Percentiles rank a stretch among this genome's conserved stretches.
These are phyloP conservation scores for Drosophila falleni DNA, from an alignment of 2,888 invertebrate species.

Conservation along the genomic window DNA sequence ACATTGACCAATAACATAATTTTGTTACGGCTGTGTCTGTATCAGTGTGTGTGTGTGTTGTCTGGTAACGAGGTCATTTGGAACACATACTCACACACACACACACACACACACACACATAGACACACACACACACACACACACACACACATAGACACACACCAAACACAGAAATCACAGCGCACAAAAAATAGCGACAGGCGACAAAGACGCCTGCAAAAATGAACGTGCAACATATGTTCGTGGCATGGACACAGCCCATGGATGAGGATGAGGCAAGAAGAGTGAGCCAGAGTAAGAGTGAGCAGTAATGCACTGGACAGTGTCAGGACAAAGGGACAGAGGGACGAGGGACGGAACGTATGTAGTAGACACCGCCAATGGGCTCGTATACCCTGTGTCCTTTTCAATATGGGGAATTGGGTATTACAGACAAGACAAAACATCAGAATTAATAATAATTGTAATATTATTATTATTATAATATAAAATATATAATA, in stretches of 20 bases:
- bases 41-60: conserved; percentile 34
- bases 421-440: neutral
- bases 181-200: conserved; percentile 39
- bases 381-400: neutral
- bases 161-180: conserved; percentile 55
- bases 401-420: neutral
- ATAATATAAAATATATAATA: no score
- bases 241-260: conserved; percentile 25
- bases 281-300: neutral
- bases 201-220: conserved; percentile 59
- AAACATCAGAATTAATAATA: no score
- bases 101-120: conserved; percentile 26
- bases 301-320: neutral
- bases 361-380: neutral
- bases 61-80: conserved; percentile 70
- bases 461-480: no score
- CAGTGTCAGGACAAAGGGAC: neutral
- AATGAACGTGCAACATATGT: conserved; percentile 66
- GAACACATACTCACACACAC: conserved; percentile 25
- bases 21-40: conserved; percentile 43
- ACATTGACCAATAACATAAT: conserved; percentile 78
- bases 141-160: conserved; percentile 19
- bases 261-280: neutral
- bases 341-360: no score
- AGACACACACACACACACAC: conserved; percentile 23